Conservation (phyloP, 2,797 vertebrate species). For the Falco rusticolus region DNA sequence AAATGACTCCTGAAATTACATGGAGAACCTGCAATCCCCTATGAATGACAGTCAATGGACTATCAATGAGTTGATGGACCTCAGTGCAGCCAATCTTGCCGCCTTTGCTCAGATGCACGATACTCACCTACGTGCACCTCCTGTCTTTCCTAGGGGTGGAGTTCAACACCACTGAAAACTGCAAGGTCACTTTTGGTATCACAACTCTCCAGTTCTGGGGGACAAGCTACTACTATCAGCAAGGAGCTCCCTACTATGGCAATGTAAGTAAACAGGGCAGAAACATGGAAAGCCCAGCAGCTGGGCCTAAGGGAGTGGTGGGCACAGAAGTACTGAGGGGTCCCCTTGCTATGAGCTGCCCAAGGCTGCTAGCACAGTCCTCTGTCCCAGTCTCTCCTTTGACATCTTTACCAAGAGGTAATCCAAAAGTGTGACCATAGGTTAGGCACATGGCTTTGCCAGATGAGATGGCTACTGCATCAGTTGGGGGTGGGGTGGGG, state of each 20-base stretch:
- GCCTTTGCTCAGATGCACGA: not conserved
- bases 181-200: conserved; percentile 57
- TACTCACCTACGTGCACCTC: not conserved
- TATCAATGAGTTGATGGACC: no score
- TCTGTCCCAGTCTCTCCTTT: not conserved
- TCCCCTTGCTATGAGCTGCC: not conserved
- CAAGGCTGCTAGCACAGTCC: not conserved
- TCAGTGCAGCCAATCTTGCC: not conserved
- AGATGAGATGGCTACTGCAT: not conserved
- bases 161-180: conserved; percentile 42
- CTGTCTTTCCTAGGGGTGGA: conserved; percentile 27
- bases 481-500: not conserved
- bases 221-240: conserved; percentile 53
- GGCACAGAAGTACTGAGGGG: not conserved
- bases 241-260: conserved; percentile 59
- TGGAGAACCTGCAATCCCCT: not conserved
- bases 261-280: conserved; percentile 24
- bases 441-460: not conserved
- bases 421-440: not conserved
- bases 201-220: conserved; percentile 39
- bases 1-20: not conserved
- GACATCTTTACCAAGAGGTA: not conserved
- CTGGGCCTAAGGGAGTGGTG: not conserved
- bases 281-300: not conserved
- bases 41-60: not conserved